These are phyloP conservation scores for Ptilodon capucinus DNA, from an alignment of 2,888 invertebrate species.

Conservation along the genomic window DNA sequence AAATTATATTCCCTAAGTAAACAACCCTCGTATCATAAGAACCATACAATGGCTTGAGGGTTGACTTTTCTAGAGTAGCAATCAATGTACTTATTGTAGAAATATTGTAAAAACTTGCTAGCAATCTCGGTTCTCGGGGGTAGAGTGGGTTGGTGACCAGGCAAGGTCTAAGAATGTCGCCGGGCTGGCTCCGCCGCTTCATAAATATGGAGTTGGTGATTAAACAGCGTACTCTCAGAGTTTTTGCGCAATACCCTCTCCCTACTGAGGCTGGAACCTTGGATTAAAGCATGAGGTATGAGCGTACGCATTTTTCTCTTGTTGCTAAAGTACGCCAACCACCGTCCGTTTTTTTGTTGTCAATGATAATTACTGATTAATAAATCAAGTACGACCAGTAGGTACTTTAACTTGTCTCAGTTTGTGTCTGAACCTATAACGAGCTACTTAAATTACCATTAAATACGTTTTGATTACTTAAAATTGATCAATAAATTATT, in stretches of 20 bases:
- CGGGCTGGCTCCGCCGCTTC: constrained; percentile 56
- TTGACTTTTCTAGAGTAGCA: no score
- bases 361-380: background rate
- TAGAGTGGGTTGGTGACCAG: constrained; percentile 30
- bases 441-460: background rate
- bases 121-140: constrained; percentile 41
- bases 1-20: no score
- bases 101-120: constrained; percentile 36
- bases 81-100: constrained; percentile 12
- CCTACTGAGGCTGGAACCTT: constrained; percentile 27
- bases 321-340: constrained; percentile 8
- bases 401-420: background rate
- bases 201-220: constrained; percentile 76
- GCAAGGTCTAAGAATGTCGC: constrained; percentile 69
- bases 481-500: background rate
- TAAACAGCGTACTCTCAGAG: constrained; percentile 57
- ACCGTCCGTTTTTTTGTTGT: constrained; percentile 19
- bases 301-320: constrained; percentile 19
- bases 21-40: no score
- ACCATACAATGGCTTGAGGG: no score
- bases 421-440: background rate
- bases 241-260: constrained; percentile 54
- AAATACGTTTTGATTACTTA: background rate
- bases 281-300: constrained; percentile 43
- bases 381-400: background rate